Percentiles rank a stretch among this genome's conserved stretches.
These are phyloP conservation scores for Radopholus similis DNA, from an alignment of 1,140 invertebrate genomes.

Conservation along the genomic window DNA sequence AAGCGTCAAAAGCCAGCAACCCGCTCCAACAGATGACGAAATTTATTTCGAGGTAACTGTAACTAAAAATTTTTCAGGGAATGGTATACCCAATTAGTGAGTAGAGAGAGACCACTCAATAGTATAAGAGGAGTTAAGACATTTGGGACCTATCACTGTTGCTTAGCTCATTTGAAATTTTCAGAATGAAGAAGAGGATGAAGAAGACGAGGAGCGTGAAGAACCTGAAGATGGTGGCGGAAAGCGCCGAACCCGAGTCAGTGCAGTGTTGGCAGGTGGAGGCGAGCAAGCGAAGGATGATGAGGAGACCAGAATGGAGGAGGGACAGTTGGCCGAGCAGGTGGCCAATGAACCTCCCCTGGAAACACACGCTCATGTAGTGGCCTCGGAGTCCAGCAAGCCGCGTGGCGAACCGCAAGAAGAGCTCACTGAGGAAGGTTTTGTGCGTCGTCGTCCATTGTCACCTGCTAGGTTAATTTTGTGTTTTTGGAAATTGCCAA, in stretches of 20 bases:
- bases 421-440: conserved; percentile 18
- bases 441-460: conserved; percentile 15
- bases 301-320: not conserved
- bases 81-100: no score
- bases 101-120: no score
- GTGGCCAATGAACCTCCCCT: not conserved
- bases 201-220: conserved; percentile 9
- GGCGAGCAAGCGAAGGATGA: not conserved
- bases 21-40: conserved; percentile 1
- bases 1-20: not conserved
- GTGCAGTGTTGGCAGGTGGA: not conserved
- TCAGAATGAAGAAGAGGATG: conserved; percentile 10
- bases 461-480: conserved; percentile 27
- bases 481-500: not conserved
- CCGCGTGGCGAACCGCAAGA: conserved; percentile 4
- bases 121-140: no score
- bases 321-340: not conserved
- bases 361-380: conserved; percentile 1
- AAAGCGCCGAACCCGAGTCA: conserved; percentile 1
- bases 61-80: not conserved
- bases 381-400: conserved; percentile 1
- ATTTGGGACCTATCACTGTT: no score
- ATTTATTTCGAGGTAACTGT: not conserved
- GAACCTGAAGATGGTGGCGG: conserved; percentile 13
- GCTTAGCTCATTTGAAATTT: not conserved